phyloP scores from a whole-genome alignment of 2,888 invertebrate species.

The Sussaba pulchella region DNA sequence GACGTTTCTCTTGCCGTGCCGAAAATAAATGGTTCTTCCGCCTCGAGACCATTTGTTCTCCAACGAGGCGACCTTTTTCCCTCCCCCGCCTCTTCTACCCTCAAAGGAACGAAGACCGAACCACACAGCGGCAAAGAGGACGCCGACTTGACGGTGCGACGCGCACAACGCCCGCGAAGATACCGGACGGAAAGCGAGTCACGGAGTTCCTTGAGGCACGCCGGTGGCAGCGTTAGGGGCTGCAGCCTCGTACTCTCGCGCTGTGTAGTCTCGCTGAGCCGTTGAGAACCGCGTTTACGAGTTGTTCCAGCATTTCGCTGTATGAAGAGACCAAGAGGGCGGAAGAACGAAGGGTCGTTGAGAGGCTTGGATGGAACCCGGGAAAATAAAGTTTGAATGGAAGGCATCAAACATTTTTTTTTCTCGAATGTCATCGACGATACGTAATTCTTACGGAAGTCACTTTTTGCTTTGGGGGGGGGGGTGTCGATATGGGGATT shows the following conservation, averaged over 20 bases:
- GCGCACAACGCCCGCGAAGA: constrained; percentile 28
- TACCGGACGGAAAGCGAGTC: constrained; percentile 7
- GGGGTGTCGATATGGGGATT: too few relatives aligned
- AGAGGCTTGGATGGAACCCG: not conserved
- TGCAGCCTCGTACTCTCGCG: not conserved
- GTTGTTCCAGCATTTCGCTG: constrained; percentile 18
- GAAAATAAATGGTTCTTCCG: constrained; percentile 73
- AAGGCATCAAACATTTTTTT: too few relatives aligned
- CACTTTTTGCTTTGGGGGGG: constrained; percentile 13
- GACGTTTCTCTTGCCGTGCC: constrained; percentile 70
- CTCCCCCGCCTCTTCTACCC: too few relatives aligned
- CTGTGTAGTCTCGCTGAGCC: not conserved
- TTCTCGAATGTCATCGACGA: too few relatives aligned
- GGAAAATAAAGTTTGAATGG: not conserved
- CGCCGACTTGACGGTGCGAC: constrained; percentile 22
- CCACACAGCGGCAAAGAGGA: constrained; percentile 24
- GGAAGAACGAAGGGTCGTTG: not conserved
- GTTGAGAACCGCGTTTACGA: constrained; percentile 30
- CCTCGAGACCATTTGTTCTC: constrained; percentile 71
- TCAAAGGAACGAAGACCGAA: constrained; percentile 40
- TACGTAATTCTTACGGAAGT: too few relatives aligned
- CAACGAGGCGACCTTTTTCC: constrained; percentile 61
- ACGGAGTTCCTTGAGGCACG: constrained; percentile 6
- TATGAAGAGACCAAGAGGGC: constrained; percentile 14
- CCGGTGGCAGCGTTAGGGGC: too few relatives aligned